phyloP scores from a whole-genome alignment of 2,113 vertebrate genomes.

The Egretta garzetta region DNA sequence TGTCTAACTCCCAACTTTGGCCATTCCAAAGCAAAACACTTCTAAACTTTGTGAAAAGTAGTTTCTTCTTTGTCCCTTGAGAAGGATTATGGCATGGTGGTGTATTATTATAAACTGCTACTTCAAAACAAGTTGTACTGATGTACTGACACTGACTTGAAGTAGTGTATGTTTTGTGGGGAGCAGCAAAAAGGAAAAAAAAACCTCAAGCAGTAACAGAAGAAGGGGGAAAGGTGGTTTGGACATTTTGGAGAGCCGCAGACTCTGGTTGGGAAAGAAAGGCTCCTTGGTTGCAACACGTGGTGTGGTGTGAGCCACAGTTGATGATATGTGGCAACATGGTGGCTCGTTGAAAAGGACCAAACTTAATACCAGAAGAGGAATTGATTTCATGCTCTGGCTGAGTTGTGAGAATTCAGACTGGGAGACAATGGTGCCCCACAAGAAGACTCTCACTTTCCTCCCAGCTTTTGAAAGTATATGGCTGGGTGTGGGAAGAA shows the following conservation, averaged over 20 bases:
- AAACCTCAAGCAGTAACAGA: background rate
- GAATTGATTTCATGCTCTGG: background rate
- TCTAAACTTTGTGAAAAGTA: background rate
- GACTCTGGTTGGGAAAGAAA: background rate
- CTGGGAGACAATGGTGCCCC: background rate
- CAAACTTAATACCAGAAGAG: background rate
- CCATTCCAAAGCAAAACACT: background rate
- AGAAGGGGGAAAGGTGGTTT: background rate
- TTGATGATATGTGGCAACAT: background rate
- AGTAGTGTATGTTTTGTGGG: background rate
- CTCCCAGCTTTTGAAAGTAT: background rate
- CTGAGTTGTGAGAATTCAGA: background rate
- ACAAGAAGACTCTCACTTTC: background rate
- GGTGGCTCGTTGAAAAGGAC: background rate
- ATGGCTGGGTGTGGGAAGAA: background rate
- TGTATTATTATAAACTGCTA: background rate
- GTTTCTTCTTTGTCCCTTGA: conserved; percentile 7
- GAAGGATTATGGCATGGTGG: background rate
- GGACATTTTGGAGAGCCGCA: background rate
- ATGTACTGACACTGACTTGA: background rate
- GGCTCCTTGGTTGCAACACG: background rate
- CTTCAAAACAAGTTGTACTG: background rate
- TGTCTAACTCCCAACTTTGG: background rate
- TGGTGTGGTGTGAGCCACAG: background rate
- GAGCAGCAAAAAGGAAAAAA: background rate